Evolutionary conservation across 2,113 vertebrate genomes (phyloP).

Genomic region (Nanorana parkeri): DNA sequence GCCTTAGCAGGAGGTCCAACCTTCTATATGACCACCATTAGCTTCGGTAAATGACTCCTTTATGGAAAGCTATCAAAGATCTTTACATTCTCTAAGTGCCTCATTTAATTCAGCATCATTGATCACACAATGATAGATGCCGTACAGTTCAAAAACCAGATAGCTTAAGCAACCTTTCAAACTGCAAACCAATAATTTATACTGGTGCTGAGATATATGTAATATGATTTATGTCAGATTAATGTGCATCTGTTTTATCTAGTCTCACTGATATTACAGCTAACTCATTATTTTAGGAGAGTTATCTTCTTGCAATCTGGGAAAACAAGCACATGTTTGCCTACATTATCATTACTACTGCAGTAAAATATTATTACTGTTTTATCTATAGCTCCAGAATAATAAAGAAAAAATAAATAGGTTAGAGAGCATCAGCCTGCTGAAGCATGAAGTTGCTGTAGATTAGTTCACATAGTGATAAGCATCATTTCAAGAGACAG

Average conservation of each 20-base stretch:
- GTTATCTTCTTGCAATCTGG: constrained; percentile 20
- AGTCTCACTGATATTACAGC: not conserved
- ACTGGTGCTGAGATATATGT: not conserved
- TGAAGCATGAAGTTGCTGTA: constrained; percentile 38
- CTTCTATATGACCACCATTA: not conserved
- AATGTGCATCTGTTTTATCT: not conserved
- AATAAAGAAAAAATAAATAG: constrained; percentile 27
- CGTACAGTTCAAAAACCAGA: no score
- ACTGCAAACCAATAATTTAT: no score
- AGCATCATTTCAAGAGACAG: not conserved
- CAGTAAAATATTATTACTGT: constrained; percentile 47
- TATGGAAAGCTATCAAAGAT: no score
- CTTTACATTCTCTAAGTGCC: no score
- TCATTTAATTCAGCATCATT: no score
- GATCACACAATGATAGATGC: no score
- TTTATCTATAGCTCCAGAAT: constrained; percentile 34
- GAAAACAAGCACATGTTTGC: constrained; percentile 34
- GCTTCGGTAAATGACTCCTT: not conserved
- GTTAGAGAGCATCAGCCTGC: constrained; percentile 28
- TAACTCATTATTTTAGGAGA: constrained; percentile 17
- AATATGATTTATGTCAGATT: not conserved
- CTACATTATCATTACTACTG: constrained; percentile 38
- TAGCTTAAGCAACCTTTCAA: no score
- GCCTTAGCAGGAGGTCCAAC: no score
- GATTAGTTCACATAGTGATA: constrained; percentile 38